phyloP scores from a whole-genome alignment of 2,113 vertebrate species.

The Xiphorhynchus elegans region DNA sequence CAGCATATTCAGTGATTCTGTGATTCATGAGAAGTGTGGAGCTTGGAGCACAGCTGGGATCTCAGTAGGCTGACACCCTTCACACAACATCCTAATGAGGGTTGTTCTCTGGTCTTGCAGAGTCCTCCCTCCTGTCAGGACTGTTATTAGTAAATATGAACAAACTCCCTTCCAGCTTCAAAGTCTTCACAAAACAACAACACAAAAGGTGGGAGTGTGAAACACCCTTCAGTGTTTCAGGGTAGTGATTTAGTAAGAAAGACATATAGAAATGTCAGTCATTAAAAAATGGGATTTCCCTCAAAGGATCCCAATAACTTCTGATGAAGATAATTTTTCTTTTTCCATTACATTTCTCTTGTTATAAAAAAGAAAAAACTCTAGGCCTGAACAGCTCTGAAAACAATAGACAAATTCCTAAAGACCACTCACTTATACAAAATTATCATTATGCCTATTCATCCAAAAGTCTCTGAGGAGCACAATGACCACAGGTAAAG shows the following conservation, averaged over 20 bases:
- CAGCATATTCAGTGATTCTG: background rate
- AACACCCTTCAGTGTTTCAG: background rate
- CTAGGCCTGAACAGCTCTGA: background rate
- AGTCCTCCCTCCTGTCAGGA: background rate
- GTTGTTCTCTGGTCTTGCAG: background rate
- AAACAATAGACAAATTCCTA: background rate
- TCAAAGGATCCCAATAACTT: background rate
- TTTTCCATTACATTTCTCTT: background rate
- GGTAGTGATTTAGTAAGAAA: background rate
- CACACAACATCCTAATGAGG: background rate
- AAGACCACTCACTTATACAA: background rate
- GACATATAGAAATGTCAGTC: background rate
- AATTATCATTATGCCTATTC: background rate
- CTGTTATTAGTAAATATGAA: constrained; percentile 40
- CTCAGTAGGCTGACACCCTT: background rate
- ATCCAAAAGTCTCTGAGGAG: background rate
- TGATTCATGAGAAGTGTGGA: background rate
- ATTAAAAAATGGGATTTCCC: background rate
- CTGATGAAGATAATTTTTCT: background rate
- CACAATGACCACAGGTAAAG: background rate
- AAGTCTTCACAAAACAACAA: background rate
- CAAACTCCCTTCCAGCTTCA: background rate
- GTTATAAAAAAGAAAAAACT: background rate
- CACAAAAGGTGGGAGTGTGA: background rate
- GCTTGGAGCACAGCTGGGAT: background rate